Conservation (phyloP, 2,888 invertebrate species). For the Apamea anceps region DNA sequence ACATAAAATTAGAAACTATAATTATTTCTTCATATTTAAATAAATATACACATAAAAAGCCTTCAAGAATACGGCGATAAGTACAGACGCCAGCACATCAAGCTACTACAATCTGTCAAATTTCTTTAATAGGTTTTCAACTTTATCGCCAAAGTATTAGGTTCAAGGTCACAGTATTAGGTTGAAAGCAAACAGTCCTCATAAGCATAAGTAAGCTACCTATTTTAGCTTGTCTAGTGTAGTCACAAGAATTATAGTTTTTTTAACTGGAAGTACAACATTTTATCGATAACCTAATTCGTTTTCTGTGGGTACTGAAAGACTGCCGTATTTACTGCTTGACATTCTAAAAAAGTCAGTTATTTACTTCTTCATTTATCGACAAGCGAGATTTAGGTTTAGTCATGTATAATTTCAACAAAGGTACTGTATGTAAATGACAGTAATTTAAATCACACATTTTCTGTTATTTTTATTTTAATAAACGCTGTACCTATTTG, state of each 20-base stretch:
- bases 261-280: background rate
- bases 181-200: background rate
- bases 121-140: too few species aligned
- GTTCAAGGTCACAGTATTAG: background rate
- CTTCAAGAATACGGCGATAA: background rate
- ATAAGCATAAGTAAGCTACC: background rate
- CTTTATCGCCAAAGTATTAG: too few species aligned
- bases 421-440: background rate
- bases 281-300: background rate
- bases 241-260: background rate
- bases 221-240: background rate
- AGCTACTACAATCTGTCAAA: too few species aligned
- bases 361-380: background rate
- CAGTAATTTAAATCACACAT: background rate
- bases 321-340: background rate
- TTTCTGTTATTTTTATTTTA: background rate
- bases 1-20: too few species aligned
- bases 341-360: background rate
- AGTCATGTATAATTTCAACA: background rate
- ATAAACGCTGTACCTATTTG: background rate
- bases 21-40: too few species aligned
- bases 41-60: too few species aligned
- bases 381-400: background rate
- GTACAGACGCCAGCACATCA: too few species aligned
- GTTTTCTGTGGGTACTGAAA: background rate